phyloP scores from a whole-genome alignment of 2,113 vertebrate species.

The Maylandia zebra region DNA sequence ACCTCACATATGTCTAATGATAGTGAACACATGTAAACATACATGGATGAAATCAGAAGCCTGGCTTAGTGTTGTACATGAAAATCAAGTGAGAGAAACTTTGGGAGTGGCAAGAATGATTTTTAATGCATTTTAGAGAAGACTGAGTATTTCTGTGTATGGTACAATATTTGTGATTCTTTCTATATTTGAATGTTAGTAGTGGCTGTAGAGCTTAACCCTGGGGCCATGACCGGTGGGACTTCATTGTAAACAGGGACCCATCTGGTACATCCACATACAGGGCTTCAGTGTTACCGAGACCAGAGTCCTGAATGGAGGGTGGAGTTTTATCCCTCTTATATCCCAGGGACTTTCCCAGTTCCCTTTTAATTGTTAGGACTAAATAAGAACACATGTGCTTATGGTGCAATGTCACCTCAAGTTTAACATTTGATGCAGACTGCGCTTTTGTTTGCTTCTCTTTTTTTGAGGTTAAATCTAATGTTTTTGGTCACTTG shows the following conservation, averaged over 20 bases:
- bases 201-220: slow-evolving; percentile 38
- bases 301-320: neutral
- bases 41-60: neutral
- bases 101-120: neutral
- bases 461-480: neutral
- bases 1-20: slow-evolving; percentile 51
- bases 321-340: neutral
- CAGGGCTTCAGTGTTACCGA: slow-evolving; percentile 10
- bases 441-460: slow-evolving; percentile 3
- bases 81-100: neutral
- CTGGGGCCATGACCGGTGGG: slow-evolving; percentile 16
- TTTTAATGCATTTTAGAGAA: slow-evolving; percentile 34
- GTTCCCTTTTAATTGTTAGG: slow-evolving; percentile 3
- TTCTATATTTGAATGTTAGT: slow-evolving; percentile 58
- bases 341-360: slow-evolving; percentile 8
- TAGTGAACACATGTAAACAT: slow-evolving; percentile 20
- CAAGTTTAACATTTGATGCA: neutral
- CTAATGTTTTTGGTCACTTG: slow-evolving; percentile 7
- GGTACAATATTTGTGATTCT: slow-evolving; percentile 49
- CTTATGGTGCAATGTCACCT: slow-evolving; percentile 16
- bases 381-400: slow-evolving; percentile 13
- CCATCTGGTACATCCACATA: slow-evolving; percentile 9
- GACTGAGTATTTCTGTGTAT: slow-evolving; percentile 39
- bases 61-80: neutral
- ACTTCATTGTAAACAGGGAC: slow-evolving; percentile 29